Percentiles rank a stretch among this genome's conserved stretches.
These are phyloP conservation scores for Eurosta solidaginis DNA, from an alignment of 1,140 invertebrate species.

Conservation along the genomic window DNA sequence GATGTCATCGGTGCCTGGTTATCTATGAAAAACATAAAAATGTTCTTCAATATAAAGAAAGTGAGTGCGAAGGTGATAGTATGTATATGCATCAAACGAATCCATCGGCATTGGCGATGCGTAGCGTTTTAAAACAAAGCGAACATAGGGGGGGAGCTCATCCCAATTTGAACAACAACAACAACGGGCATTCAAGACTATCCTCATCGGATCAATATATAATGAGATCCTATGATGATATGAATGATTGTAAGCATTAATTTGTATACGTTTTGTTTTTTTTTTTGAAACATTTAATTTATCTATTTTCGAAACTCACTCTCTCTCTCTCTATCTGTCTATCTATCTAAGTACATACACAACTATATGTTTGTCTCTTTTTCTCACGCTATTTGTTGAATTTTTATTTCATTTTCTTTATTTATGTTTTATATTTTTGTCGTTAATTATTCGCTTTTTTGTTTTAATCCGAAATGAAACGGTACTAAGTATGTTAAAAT, in stretches of 20 bases:
- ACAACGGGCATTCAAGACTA: conserved; percentile 59
- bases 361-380: conserved; percentile 39
- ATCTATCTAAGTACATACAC: conserved; percentile 11
- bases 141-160: conserved; percentile 60
- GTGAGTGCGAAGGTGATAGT: conserved; percentile 73
- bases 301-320: conserved; percentile 11
- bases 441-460: not conserved
- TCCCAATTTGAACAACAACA: conserved; percentile 56
- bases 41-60: conserved; percentile 95
- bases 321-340: not conserved
- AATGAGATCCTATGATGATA: conserved; percentile 62
- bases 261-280: conserved; percentile 34
- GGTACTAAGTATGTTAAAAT: too few species aligned
- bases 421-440: not conserved
- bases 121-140: conserved; percentile 60
- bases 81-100: conserved; percentile 61
- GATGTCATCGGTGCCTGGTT: conserved; percentile 85
- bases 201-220: conserved; percentile 61
- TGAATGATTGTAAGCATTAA: conserved; percentile 61
- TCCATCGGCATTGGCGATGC: conserved; percentile 61
- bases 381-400: too few species aligned
- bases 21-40: conserved; percentile 91
- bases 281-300: not conserved
- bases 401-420: not conserved
- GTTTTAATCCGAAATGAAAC: too few species aligned